Base-by-base conservation (phyloP, 2,797 vertebrate genomes). In the Neostethus bicornis region DNA sequence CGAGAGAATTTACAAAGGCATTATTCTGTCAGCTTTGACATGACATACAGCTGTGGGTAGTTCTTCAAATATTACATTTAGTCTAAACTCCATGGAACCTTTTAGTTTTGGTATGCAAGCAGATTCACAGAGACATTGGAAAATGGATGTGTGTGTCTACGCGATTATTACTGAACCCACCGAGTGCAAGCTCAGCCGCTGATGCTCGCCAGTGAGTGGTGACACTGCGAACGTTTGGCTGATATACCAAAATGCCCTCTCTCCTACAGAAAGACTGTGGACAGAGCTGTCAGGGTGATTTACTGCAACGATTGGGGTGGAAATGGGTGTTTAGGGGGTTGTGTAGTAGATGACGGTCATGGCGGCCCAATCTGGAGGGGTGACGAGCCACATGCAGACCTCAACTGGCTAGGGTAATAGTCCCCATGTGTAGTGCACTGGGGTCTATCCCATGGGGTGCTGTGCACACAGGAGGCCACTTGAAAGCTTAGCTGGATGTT, bases 401-500 rank as follows among this genome's bases (percentile, higher is more conserved):
- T 70, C 66, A 31, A 64, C 54, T 54, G 58, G 70, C 76, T 72
- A 16, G 66, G 80, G 75, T 92, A 92, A 92, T 92, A 66, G 84
- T 84, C 89, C 87, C 89, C 91, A 92, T 92, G 88, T 92, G 91
- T 89, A 83, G 80, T 61, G 65, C 52, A 50, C 80, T 42, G 70
- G 80, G 87, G 84, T 61, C 63, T 80, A 80, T 88, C 83, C 87
- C 87, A 86, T 81, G 80, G 75, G 89, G 84, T 80, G 50, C 54
- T 59, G 77, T 69, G 52, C 78, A 85, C 86, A 85, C 87, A 86
- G 78, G 87, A 88, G 89, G 90, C 86, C 88, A 90, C 90, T 89
- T 91, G 87, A 91, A 91, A 91, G 89, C 77, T 83, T 88, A 87
- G 87, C 82, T 86, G 85, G 81, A 90, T 89, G 88, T 81, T 85